A percentile compares a stretch with the other conserved stretches of the same genome.
These are phyloP conservation scores for Apus apus DNA, from an alignment of 2,113 vertebrate genomes.

Conservation along the genomic window DNA sequence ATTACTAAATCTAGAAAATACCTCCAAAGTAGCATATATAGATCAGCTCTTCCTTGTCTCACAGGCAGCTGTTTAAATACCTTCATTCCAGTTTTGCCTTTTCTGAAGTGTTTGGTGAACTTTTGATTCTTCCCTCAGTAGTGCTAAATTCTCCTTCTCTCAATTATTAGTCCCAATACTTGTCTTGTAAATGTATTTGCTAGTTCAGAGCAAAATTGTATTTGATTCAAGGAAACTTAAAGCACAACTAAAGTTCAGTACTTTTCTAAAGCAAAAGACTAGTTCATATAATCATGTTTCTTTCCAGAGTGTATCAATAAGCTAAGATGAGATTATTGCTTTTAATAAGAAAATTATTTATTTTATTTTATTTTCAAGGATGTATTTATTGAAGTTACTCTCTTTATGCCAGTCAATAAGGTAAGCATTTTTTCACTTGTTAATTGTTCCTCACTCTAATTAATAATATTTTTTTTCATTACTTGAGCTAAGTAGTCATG, in stretches of 20 bases:
- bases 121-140: neutral
- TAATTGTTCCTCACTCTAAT: neutral
- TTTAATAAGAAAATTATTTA: neutral
- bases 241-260: neutral
- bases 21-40: neutral
- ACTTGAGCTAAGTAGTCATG: too few species aligned
- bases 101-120: neutral
- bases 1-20: neutral
- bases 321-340: neutral
- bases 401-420: neutral
- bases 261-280: neutral
- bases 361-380: neutral
- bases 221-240: neutral
- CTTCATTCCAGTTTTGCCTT: neutral
- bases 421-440: neutral
- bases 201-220: neutral
- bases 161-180: neutral
- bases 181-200: neutral
- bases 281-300: neutral
- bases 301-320: neutral
- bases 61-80: neutral
- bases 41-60: neutral
- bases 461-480: neutral
- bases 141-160: neutral
- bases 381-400: neutral